Evolutionary conservation across 1,140 invertebrate genomes (phyloP).

Genomic region (Diachasma alloeum): DNA sequence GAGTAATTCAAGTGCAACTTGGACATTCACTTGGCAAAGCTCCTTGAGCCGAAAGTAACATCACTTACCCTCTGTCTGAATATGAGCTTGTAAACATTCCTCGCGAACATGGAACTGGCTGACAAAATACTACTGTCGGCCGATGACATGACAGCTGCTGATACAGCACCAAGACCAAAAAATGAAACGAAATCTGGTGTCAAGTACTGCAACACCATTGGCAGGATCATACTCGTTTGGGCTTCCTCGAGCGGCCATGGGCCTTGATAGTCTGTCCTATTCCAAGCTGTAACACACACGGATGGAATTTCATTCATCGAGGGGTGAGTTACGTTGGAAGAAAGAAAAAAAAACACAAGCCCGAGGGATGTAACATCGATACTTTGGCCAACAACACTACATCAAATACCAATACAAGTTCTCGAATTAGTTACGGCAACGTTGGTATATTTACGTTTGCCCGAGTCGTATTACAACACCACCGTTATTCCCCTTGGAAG

Average conservation of each 20-base stretch:
- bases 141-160: conserved; percentile 98
- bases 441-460: conserved; percentile 49
- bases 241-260: conserved; percentile 76
- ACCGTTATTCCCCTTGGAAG: conserved; percentile 19
- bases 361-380: not conserved
- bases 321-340: not conserved
- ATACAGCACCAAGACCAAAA: conserved; percentile 97
- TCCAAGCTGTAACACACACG: conserved; percentile 80
- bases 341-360: not conserved
- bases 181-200: conserved; percentile 95
- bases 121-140: conserved; percentile 97
- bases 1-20: not conserved
- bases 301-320: conserved; percentile 9
- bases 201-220: conserved; percentile 95
- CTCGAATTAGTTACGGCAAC: conserved; percentile 53
- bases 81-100: conserved; percentile 97
- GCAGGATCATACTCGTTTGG: conserved; percentile 92
- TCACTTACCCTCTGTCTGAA: conserved; percentile 86
- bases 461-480: conserved; percentile 48
- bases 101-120: conserved; percentile 97
- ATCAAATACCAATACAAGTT: conserved; percentile 46
- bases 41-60: not conserved
- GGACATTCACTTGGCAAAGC: too few species aligned
- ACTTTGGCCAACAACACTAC: conserved; percentile 16
- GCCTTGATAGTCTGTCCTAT: conserved; percentile 84